Evolutionary conservation across 2,113 vertebrate genomes (phyloP), one percentile per base, ranked within the genome.

Genomic region (Corydoras maculifer): DNA sequence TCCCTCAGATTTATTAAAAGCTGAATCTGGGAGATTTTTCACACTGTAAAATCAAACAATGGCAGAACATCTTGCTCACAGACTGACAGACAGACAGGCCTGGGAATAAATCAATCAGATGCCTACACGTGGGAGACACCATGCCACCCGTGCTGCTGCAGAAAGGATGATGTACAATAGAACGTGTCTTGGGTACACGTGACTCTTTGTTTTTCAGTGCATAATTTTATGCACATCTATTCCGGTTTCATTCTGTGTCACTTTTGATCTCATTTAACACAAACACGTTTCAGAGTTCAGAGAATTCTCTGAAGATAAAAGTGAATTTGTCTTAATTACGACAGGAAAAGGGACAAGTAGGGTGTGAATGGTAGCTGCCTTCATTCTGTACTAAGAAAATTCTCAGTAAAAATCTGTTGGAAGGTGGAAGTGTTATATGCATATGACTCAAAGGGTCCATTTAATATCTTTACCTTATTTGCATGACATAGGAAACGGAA

Each of bases 121-220:
- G 64, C 65, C 53, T 64, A 73, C 72, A 60, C 50, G 75, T 73
- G 75, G 78, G 55, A 79, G 68, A 75, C 74, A 81, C 77, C 69
- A 80, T 73, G 30, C 30, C 70, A 58, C n/a, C 62, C 58, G 48
- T 75, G 29, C 65, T 75, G 66, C 74, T 75, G 71, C 68, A 59
- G 54, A 57, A 60, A 65, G 32, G 18, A 65, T 14, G 29, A 70
- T 58, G 76, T 63, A 74, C 65, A 68, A 61, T 49, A 48, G 48
- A 57, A 18, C 12, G 48, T 59, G 61, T 57, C 54, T 57, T 30
- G 54, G 49, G 62, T 11, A 65, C 29, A 61, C 25, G 62, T 53
- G 49, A 67, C 31, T 8, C 3, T 1, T 57, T 18, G 50, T 8
- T 12, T 15, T 6, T 51, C 48, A 3, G 43, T 48, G 18, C 11